Percentiles rank a stretch among this genome's conserved stretches.
These are phyloP conservation scores for Podarcis raffonei DNA, from an alignment of 2,113 vertebrate genomes.

Conservation along the genomic window DNA sequence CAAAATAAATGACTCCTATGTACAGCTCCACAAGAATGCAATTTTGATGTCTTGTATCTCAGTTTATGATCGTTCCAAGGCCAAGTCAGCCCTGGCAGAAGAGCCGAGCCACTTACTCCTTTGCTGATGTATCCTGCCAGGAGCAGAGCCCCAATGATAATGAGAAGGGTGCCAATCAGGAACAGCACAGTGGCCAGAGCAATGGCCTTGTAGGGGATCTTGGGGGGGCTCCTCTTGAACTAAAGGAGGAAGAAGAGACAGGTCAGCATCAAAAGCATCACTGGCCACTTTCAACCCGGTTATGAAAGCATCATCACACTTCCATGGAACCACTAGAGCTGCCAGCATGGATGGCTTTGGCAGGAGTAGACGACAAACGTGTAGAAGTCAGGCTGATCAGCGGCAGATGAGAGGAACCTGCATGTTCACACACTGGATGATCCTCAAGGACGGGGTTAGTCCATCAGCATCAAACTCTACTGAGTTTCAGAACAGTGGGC, in stretches of 20 bases:
- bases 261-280: background rate
- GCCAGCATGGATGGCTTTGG: background rate
- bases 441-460: background rate
- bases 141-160: conserved; percentile 91
- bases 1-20: background rate
- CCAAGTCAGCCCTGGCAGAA: no score
- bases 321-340: background rate
- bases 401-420: background rate
- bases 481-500: background rate
- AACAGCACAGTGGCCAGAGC: conserved; percentile 90
- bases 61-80: no score
- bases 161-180: conserved; percentile 91
- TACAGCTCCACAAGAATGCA: background rate
- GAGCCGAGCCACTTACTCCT: conserved; percentile 79
- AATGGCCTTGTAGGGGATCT: conserved; percentile 97
- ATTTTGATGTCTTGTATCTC: background rate
- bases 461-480: no score
- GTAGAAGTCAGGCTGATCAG: background rate
- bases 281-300: background rate
- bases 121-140: conserved; percentile 92
- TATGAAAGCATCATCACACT: background rate
- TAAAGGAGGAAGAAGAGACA: conserved; percentile 60
- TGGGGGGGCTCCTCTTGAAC: conserved; percentile 97
- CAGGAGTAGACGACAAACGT: background rate
- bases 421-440: background rate